Evolutionary conservation across 2,888 invertebrate genomes (phyloP), one percentile per base, ranked within the genome.

Genomic region (Zootermopsis nevadensis): DNA sequence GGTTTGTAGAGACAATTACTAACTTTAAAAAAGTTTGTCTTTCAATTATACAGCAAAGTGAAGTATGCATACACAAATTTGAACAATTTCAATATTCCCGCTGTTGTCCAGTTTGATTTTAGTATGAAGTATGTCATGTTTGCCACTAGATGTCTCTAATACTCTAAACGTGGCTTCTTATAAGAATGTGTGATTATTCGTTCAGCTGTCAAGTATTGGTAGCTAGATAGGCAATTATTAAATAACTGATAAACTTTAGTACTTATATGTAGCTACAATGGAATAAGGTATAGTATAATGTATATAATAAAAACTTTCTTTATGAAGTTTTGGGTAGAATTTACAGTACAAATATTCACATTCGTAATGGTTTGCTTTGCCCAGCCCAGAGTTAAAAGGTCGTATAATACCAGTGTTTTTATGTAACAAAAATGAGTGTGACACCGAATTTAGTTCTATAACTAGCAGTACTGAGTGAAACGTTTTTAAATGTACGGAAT

Each of bases 151-250:
- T 79, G 79, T 55, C 55, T 66, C 66, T 60, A 79, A 79, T 60
- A 79, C 79, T 60, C 79, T 79, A 79, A 79, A 79, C 79, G 79
- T 79, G 79, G 79, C 79, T 79, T 79, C 60, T 79, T 66, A 38
- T 79, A 60, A 35, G 66, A 79, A 66, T 79, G 66, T 60, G 66
- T 19, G 60, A 66, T 60, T 35, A 79, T 66, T 60, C 60, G 55
- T 38, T 79, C 79, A 79, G 79, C 79, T 79, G 79, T 79, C 79
- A 79, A 79, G 66, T 79, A 66, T 79, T 79, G 79, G 79, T n/a
- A 24, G 24, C 33, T 38, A 35, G 74, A 12, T 74, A 74, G 33
- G 74, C 8, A 38, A 74, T 74, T 74, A 24, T 38, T 35, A 15
- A 74, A 74, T 60, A 74, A 6, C n/a, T 74, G 22, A n/a, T 38